Evolutionary conservation across 30 jellyfish, hydroid and myxozoan genomes (phyloP).

Genomic region (Catostylus mosaicus): DNA sequence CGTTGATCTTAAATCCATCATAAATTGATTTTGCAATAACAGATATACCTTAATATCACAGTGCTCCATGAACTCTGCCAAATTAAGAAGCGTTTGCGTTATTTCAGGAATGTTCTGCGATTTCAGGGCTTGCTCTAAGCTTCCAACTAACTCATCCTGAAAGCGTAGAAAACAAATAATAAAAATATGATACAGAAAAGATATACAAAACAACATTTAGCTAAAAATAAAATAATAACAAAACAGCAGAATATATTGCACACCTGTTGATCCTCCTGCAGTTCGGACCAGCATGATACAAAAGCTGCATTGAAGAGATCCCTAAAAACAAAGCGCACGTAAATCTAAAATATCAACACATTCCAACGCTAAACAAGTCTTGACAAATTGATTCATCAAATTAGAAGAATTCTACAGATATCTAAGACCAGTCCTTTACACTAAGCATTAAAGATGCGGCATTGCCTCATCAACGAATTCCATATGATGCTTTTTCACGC

Average conservation of each 20-base stretch:
- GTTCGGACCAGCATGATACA: slow-evolving; percentile 97
- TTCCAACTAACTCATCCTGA: slow-evolving; percentile 81
- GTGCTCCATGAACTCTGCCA: slow-evolving; percentile 97
- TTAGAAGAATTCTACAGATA: too few relatives aligned
- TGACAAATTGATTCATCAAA: too few relatives aligned
- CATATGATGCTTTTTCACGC: too few relatives aligned
- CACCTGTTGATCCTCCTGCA: slow-evolving; percentile 92
- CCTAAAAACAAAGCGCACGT: slow-evolving; percentile 61
- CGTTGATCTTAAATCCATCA: background rate
- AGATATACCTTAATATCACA: slow-evolving; percentile 86
- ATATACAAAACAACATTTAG: background rate
- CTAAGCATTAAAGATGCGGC: too few relatives aligned
- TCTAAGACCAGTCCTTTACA: too few relatives aligned
- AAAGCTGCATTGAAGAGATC: slow-evolving; percentile 98
- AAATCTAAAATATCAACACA: too few relatives aligned
- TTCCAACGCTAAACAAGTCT: too few relatives aligned
- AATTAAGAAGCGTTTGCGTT: slow-evolving; percentile 84
- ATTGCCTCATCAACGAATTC: too few relatives aligned
- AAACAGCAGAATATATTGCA: background rate
- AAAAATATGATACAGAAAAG: background rate
- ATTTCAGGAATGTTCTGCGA: slow-evolving; percentile 96
- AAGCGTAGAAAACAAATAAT: background rate
- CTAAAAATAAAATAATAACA: background rate
- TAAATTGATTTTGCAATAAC: background rate
- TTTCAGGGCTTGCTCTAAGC: slow-evolving; percentile 88